Percentiles rank a stretch among this genome's conserved stretches.
These are phyloP conservation scores for Byasa hedistus DNA, from an alignment of 2,888 invertebrate species.

Conservation along the genomic window DNA sequence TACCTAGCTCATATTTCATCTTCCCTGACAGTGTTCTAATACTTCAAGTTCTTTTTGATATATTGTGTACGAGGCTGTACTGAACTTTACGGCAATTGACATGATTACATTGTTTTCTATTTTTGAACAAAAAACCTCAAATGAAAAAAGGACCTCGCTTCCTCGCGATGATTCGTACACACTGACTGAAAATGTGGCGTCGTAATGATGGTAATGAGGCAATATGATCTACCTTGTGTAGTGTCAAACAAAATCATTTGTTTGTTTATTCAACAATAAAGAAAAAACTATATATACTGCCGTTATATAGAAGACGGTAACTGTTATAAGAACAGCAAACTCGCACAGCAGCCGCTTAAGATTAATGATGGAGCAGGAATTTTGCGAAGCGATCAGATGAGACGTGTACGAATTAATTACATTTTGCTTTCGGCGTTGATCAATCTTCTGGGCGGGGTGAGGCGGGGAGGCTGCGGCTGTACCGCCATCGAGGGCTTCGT, in stretches of 20 bases:
- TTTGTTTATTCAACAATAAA: too few species aligned
- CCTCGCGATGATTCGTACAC: too few species aligned
- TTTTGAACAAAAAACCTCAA: too few species aligned
- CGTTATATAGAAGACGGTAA: neutral
- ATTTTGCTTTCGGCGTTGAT: conserved; percentile 16
- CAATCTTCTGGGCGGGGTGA: conserved; percentile 8
- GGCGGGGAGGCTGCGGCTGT: neutral
- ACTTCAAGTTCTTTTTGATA: neutral
- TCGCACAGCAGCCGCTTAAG: conserved; percentile 6
- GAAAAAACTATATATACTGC: too few species aligned
- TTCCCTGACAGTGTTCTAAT: neutral
- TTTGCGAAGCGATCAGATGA: conserved; percentile 20
- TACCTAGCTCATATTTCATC: conserved; percentile 14
- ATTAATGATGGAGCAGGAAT: conserved; percentile 18
- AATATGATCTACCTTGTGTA: too few species aligned
- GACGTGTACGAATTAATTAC: conserved; percentile 24
- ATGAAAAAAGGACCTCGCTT: too few species aligned
- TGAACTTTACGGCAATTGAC: too few species aligned
- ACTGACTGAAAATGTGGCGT: too few species aligned
- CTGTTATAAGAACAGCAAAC: conserved; percentile 14
- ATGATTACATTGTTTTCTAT: too few species aligned
- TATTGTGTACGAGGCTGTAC: too few species aligned
- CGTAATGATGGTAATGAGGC: too few species aligned
- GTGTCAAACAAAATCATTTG: too few species aligned
- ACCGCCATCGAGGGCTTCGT: neutral